Percentiles rank a stretch among this genome's conserved stretches.
phyloP scores from a whole-genome alignment of 2,113 vertebrate genomes.

The Ceuthmochares aereus region DNA sequence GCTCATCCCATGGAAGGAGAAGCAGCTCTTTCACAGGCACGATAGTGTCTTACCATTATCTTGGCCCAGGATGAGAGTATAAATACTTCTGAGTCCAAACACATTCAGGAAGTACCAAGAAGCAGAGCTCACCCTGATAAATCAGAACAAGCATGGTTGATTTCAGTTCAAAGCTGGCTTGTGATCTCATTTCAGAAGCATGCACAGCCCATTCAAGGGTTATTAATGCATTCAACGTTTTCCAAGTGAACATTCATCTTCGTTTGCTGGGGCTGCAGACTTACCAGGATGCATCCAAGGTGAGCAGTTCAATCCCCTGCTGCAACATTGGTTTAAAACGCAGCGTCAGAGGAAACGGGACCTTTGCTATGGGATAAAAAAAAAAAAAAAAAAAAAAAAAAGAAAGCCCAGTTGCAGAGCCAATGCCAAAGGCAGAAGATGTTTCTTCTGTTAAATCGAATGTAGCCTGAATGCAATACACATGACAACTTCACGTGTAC shows the following conservation, averaged over 20 bases:
- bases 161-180: neutral
- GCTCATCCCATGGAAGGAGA: neutral
- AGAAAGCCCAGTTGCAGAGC: neutral
- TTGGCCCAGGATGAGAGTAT: slow-evolving; percentile 96
- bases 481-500: neutral
- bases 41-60: slow-evolving; percentile 89
- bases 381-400: neutral
- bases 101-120: slow-evolving; percentile 99
- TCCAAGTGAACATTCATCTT: neutral
- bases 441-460: neutral
- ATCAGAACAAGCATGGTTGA: neutral
- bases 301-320: slow-evolving; percentile 96
- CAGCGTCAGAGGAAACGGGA: slow-evolving; percentile 94
- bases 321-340: slow-evolving; percentile 98
- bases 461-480: neutral
- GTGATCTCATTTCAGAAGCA: neutral
- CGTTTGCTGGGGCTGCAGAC: slow-evolving; percentile 9
- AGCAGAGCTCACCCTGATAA: slow-evolving; percentile 94
- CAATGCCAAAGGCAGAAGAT: neutral
- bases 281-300: slow-evolving; percentile 98
- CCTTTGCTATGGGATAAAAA: slow-evolving; percentile 84
- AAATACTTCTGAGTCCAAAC: slow-evolving; percentile 98
- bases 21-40: neutral
- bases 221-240: neutral
- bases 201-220: neutral